Conservation (phyloP, 2,888 invertebrate species). For the Netelia inedita region DNA sequence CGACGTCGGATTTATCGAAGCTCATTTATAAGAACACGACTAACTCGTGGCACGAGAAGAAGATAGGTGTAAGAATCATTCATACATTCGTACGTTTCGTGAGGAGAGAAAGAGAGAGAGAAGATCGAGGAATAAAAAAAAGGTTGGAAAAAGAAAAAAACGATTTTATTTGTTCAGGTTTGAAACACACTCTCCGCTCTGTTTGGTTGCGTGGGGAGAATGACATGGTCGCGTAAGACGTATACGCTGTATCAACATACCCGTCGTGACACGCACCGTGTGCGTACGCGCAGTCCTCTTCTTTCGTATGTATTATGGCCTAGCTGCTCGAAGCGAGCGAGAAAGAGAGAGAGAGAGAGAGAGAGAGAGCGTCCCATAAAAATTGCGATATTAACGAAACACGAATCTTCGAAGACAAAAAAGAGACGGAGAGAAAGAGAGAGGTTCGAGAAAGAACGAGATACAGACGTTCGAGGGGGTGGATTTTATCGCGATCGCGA, state of each 20-base stretch:
- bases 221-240: conserved; percentile 47
- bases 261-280: conserved; percentile 38
- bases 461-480: conserved; percentile 66
- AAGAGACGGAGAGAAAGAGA: neutral
- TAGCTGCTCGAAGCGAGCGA: conserved; percentile 27
- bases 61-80: conserved; percentile 65
- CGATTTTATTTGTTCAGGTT: conserved; percentile 53
- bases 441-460: conserved; percentile 29
- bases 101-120: conserved; percentile 10
- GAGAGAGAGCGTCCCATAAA: conserved; percentile 32
- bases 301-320: conserved; percentile 35
- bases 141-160: neutral
- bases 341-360: too few relatives aligned
- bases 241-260: conserved; percentile 14
- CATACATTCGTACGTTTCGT: conserved; percentile 45
- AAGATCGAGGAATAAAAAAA: neutral
- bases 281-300: conserved; percentile 11
- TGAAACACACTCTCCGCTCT: conserved; percentile 35
- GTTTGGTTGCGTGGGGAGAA: conserved; percentile 63
- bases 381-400: conserved; percentile 70
- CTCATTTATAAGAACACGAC: conserved; percentile 65
- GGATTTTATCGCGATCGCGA: conserved; percentile 67
- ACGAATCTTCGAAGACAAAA: conserved; percentile 54
- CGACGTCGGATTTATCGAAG: conserved; percentile 64
- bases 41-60: conserved; percentile 55